Base-by-base conservation (phyloP, 2,113 vertebrate genomes). In the Eulemur rufifrons region DNA sequence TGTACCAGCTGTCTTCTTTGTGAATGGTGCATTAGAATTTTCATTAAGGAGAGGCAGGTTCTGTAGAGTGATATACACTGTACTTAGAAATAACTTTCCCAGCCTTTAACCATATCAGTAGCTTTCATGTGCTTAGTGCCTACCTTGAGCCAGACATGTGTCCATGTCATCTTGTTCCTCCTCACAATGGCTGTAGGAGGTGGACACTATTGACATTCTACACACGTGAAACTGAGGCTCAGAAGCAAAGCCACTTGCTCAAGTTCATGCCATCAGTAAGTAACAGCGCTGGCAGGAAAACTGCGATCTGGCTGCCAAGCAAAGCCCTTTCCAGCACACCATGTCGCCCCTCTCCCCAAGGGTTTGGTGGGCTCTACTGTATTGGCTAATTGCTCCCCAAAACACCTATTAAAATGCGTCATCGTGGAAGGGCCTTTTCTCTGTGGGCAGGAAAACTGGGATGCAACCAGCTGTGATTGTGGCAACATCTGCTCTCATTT, bases 361-460 rank as follows among this genome's bases (percentile, higher is more conserved):
- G 37, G 23, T 10, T 15, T 4, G 25, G 10, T 87, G 73, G 71
- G 17, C 23, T 69, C 64, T 37, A 63, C 45, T 80, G 21, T 47
- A 83, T 73, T 94, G 45, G 83, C 54, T 85, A 83, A 91, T 90
- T 27, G 25, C 20, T 61, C 29, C 69, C n/a, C 50, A 92, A 66
- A 37, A 47, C 29, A 54, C 39, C 89, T 69, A 11, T 84, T 63
- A 56, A 81, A 68, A 85, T 61, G 34, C 20, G 15, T 37, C 54
- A 29, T 25, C 69, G n/a, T 18, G 71, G 77, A 63, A 87, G 42
- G 15, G 59, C 10, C 32, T 83, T 94, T 92, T 83, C 81, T 61
- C 37, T 42, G 8, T 68, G 61, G 89, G 74, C 37, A 68, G 77
- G 64, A 85, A 86, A 80, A 47, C 89, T 68, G 63, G 47, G 56